These are phyloP conservation scores for Leontopithecus rosalia DNA, from an alignment of 2,797 vertebrate species.

Conservation along the genomic window DNA sequence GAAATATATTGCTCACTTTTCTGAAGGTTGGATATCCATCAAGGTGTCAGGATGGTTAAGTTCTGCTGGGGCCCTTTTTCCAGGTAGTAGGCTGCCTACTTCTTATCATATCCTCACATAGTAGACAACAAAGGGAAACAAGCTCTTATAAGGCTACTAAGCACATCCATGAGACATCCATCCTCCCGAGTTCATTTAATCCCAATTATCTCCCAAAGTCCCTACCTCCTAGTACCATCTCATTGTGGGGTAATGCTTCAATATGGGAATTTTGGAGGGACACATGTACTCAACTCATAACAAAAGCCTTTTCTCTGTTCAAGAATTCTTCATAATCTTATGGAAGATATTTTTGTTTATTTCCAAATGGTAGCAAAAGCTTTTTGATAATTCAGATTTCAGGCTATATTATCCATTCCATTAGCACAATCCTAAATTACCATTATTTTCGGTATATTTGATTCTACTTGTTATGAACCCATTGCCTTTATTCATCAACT, in stretches of 20 bases:
- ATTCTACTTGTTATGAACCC: neutral
- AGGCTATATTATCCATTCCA: neutral
- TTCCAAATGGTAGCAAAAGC: neutral
- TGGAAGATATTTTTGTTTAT: conserved; percentile 1
- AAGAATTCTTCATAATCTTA: conserved; percentile 7
- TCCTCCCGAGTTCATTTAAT: neutral
- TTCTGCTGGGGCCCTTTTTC: neutral
- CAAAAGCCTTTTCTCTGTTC: neutral
- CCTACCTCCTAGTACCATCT: too few relatives aligned
- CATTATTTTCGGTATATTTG: neutral
- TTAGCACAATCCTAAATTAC: neutral
- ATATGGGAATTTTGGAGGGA: neutral
- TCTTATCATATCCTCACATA: neutral
- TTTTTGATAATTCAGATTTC: conserved; percentile 11
- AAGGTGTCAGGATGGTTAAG: neutral
- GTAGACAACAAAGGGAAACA: neutral
- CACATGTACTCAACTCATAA: too few relatives aligned
- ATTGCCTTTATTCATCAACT: neutral
- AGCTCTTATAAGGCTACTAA: neutral
- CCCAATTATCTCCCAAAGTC: neutral
- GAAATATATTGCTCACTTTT: neutral
- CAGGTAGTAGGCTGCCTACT: neutral
- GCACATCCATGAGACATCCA: neutral
- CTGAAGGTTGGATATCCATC: neutral
- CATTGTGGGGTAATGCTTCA: neutral